These are phyloP conservation scores for Siniperca knerii DNA, from an alignment of 2,113 vertebrate genomes.

Conservation along the genomic window DNA sequence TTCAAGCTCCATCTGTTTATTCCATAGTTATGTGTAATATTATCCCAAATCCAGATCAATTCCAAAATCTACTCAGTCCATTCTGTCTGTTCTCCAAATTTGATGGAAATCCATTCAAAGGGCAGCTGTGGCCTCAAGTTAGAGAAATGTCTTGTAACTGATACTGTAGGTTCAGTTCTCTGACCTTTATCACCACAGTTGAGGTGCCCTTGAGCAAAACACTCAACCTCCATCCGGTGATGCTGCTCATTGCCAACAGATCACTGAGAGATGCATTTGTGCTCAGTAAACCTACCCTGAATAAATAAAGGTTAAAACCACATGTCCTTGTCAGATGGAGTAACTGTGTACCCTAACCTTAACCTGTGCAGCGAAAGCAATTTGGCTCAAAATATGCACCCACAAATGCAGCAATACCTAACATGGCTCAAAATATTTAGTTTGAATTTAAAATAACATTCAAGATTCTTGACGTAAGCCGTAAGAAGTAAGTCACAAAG, in stretches of 20 bases:
- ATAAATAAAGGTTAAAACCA: background rate
- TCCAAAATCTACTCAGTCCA: background rate
- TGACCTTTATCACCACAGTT: background rate
- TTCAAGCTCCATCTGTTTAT: background rate
- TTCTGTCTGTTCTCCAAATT: background rate
- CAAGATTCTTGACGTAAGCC: background rate
- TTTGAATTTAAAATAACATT: background rate
- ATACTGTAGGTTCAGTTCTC: background rate
- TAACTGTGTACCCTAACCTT: background rate
- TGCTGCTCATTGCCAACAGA: background rate
- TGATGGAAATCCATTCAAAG: background rate
- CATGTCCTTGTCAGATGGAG: background rate
- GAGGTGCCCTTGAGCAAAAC: too few relatives aligned
- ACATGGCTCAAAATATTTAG: background rate
- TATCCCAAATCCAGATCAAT: background rate
- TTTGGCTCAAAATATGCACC: background rate
- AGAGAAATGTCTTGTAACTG: background rate
- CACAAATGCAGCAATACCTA: background rate
- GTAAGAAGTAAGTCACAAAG: background rate
- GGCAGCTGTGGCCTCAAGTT: slow-evolving; percentile 10
- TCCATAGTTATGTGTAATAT: background rate
- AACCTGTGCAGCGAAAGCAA: too few relatives aligned
- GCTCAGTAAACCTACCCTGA: background rate
- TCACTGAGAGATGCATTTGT: background rate
- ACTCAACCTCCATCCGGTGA: background rate